Evolutionary conservation across 2,113 vertebrate genomes (phyloP), one percentile per base, ranked within the genome.

Genomic region (Alethe diademata): DNA sequence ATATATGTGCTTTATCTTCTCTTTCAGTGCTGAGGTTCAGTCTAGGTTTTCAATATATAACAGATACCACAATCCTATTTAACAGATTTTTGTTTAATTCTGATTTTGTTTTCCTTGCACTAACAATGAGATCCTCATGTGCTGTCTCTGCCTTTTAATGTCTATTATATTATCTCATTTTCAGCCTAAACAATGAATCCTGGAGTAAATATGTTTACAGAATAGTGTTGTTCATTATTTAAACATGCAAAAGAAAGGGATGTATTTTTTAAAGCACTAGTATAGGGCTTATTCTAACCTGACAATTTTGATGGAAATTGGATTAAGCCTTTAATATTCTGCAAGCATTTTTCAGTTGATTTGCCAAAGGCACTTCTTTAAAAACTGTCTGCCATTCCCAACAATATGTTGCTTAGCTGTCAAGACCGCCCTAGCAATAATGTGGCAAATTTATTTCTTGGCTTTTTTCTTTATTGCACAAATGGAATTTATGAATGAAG

Each of bases 301-400:
- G 36, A 40, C 14, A 78, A 3, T 45, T 87, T 78, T 65, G 45
- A 53, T 72, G 33, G n/a, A 91, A 92, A 86, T 85, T 85, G 19
- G 36, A 69, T 82, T 74, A 75, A 87, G 33, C 35, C 51, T 82
- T 93, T 87, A 89, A 73, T 87, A 90, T 85, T 92, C 87, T 82
- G 12, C 35, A 54, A 78, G 42, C 71, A 69, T 16, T 94, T 95
- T 86, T 76, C 58, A 40, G 18, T 33, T 91, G 62, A 61, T 76
- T 84, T 6, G 4, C 76, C 35, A 53, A 73, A 75, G n/a, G 24
- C 64, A 35, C 29, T 94, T 91, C 54, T 89, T 91, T n/a, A 69
- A 82, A 91, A 89, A 54, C 36, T 61, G 51, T 51, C 40, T 81
- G 62, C 61, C 12, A 54, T 92, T 76, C 33, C 42, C 66, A 90